phyloP scores from a whole-genome alignment of 2,797 vertebrate genomes.

The Netta rufina region DNA sequence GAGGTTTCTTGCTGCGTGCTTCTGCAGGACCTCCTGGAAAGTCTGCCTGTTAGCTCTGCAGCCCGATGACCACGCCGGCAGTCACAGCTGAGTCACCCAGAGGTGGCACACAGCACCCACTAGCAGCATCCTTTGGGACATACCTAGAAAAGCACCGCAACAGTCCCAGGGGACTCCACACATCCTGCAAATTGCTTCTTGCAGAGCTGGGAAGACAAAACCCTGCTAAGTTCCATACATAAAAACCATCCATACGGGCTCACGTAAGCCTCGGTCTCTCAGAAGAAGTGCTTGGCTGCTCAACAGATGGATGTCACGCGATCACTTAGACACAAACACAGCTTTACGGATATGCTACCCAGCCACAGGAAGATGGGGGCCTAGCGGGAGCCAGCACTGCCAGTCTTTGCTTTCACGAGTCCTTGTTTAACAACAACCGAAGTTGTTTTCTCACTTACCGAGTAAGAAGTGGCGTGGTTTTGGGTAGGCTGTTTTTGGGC shows the following conservation, averaged over 20 bases:
- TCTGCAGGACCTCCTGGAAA: background rate
- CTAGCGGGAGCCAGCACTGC: constrained; percentile 3
- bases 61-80: background rate
- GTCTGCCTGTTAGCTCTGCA: background rate
- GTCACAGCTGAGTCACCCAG: background rate
- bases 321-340: background rate
- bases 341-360: background rate
- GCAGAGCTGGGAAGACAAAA: background rate
- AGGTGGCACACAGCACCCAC: rapidly evolving
- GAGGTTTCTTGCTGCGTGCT: background rate
- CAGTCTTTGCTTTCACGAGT: background rate
- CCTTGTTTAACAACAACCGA: constrained; percentile 12
- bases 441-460: constrained; percentile 2
- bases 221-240: background rate
- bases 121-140: background rate
- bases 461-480: background rate
- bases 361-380: background rate
- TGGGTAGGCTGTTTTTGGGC: background rate
- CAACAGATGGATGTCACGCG: background rate
- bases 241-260: background rate
- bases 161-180: background rate
- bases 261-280: background rate
- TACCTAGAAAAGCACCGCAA: background rate
- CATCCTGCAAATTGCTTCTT: background rate
- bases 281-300: background rate